Conservation (phyloP, 2,888 invertebrate genomes). For the Schrankia costaestrigalis region DNA sequence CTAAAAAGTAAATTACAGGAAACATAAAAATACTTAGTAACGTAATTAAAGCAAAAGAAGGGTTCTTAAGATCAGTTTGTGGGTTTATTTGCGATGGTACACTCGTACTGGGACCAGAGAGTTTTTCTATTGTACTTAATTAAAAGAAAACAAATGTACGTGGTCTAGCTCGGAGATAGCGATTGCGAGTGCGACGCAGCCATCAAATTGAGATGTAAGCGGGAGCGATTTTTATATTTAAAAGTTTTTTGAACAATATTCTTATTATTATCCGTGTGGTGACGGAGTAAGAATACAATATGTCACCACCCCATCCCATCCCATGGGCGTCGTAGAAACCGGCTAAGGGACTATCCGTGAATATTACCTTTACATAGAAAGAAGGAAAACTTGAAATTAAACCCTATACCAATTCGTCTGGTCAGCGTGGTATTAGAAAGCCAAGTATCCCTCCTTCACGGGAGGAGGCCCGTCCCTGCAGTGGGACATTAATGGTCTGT, state of each 20-base stretch:
- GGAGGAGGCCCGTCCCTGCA: no score
- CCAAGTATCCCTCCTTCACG: no score
- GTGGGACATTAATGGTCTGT: no score
- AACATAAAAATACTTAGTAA: constrained; percentile 1
- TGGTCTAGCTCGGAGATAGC: constrained; percentile 30
- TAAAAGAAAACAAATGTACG: constrained; percentile 57
- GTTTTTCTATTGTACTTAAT: constrained; percentile 57
- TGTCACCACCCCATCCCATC: no score
- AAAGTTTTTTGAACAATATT: neutral
- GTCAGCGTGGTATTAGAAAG: no score
- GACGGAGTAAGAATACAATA: no score
- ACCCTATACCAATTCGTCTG: no score
- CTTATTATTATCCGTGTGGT: neutral
- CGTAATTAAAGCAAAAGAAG: constrained; percentile 1
- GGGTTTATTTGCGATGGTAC: constrained; percentile 12
- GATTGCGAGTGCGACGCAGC: constrained; percentile 8
- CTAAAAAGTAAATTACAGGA: neutral
- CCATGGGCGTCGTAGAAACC: no score
- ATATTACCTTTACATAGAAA: no score
- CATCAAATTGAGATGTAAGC: constrained; percentile 7
- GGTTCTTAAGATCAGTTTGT: constrained; percentile 10
- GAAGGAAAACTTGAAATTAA: no score
- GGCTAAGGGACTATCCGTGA: no score
- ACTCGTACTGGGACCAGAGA: constrained; percentile 24
- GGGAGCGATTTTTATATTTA: constrained; percentile 13